Conservation (phyloP, 2,888 invertebrate genomes). For the Noctua janthina region DNA sequence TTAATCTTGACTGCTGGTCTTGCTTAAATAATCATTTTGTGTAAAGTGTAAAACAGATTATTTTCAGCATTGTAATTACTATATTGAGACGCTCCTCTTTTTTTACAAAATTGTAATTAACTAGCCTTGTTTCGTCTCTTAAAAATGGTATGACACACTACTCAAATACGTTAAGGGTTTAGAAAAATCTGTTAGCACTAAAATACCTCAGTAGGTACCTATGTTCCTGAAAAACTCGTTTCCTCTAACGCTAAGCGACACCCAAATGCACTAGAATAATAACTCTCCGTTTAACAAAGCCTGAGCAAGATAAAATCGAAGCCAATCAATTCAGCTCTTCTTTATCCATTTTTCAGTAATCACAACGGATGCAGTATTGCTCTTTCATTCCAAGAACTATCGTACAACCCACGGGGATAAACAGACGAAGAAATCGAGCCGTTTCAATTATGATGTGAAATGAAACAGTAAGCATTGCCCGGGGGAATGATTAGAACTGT, state of each 20-base stretch:
- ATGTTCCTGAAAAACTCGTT: background rate
- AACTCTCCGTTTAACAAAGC: background rate
- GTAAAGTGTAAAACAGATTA: background rate
- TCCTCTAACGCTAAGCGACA: background rate
- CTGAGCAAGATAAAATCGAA: slow-evolving; percentile 17
- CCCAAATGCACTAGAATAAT: background rate
- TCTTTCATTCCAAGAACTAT: slow-evolving; percentile 51
- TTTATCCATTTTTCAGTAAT: slow-evolving; percentile 34
- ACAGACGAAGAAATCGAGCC: slow-evolving; percentile 52
- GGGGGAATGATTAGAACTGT: slow-evolving; percentile 60
- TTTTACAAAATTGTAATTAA: background rate
- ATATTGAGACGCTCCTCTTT: background rate
- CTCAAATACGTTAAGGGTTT: background rate
- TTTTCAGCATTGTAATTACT: background rate
- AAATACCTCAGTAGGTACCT: background rate
- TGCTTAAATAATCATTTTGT: background rate
- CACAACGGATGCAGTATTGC: slow-evolving; percentile 48
- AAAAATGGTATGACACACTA: background rate
- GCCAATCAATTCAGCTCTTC: slow-evolving; percentile 30
- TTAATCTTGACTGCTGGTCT: background rate
- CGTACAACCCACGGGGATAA: slow-evolving; percentile 45
- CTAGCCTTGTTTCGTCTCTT: background rate
- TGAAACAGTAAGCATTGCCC: slow-evolving; percentile 64
- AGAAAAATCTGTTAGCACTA: background rate
- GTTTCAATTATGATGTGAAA: slow-evolving; percentile 68